Percentiles rank a stretch among this genome's conserved stretches.
phyloP scores from a whole-genome alignment of 2,113 vertebrate genomes.

The Benitochromis conjunctus region DNA sequence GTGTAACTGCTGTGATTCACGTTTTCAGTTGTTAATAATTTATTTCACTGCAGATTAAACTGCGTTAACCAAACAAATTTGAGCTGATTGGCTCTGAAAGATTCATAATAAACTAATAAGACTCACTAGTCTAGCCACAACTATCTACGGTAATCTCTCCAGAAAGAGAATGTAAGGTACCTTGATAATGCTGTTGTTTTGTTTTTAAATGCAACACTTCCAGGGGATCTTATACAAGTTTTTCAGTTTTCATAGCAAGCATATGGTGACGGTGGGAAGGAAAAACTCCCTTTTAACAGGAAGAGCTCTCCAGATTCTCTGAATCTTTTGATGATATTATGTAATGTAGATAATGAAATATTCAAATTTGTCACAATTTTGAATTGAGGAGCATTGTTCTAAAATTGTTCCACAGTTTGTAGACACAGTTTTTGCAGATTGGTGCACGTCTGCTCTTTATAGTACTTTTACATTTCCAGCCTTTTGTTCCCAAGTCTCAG shows the following conservation, averaged over 20 bases:
- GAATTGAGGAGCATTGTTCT: neutral
- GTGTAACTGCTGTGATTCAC: neutral
- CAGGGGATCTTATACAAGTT: neutral
- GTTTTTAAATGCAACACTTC: neutral
- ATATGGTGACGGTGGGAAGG: neutral
- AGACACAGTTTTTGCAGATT: neutral
- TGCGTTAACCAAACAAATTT: neutral
- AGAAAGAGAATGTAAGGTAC: neutral
- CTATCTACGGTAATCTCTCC: neutral
- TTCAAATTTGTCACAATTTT: neutral
- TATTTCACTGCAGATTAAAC: neutral
- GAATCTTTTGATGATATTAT: neutral
- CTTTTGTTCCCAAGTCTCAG: neutral
- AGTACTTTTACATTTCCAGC: neutral
- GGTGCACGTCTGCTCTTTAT: neutral
- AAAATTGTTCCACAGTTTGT: neutral
- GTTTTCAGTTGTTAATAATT: neutral
- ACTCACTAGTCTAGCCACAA: neutral
- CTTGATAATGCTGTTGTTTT: neutral
- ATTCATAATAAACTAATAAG: neutral
- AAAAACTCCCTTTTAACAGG: neutral
- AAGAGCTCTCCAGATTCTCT: neutral
- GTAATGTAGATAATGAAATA: neutral
- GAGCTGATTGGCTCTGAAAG: neutral
- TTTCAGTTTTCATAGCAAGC: neutral